Evolutionary conservation across 2,797 vertebrate genomes (phyloP), one percentile per base, ranked within the genome.

Genomic region (Pelochelys cantorii): DNA sequence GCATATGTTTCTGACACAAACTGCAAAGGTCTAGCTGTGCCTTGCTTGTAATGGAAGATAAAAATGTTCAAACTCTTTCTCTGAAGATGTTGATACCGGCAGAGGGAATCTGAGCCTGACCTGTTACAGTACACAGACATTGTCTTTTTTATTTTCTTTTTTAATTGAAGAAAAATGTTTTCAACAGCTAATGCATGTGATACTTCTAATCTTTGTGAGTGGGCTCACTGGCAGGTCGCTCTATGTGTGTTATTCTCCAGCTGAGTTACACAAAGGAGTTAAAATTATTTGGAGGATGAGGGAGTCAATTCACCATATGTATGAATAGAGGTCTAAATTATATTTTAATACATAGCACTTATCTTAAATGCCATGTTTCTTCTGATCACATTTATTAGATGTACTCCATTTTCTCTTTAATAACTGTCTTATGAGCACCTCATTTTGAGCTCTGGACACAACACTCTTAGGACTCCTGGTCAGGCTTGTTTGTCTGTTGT

Each of bases 391-490:
- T 18, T 37, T 71, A 71, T 71, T 34, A 22, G 18, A 25, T 42
- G 48, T 48, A 75, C 11, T 81, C 31, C 59, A 2, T 42, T 53
- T 48, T 37, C 34, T 12, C 11, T 81, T 4, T 2, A 81, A 11
- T 1, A 79, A 15, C 1, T 4, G 13, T 11, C 85, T 89, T 82
- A 11, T 2, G 7, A 52, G 9, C 2, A 60, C 12, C 8, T 42
- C 5, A 65, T 89, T 85, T 81, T 34, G 48, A 79, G 53, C 88
- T 68, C 87, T 34, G 83, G 68, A 15, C 7, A 59, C 2, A 22
- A 23, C 48, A 81, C 59, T 84, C 18, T 79, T 90, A 75, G n/a
- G 95, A 79, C 4, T 34, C 22, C 80, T 85, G 78, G 89, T 52
- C 54, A 60, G 8, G 2, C 74, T 88, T 85, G 17, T 86, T 20